A percentile compares a stretch with the other conserved stretches of the same genome.
Conservation (phyloP, 2,888 invertebrate genomes). For the Hemithea aestivaria region DNA sequence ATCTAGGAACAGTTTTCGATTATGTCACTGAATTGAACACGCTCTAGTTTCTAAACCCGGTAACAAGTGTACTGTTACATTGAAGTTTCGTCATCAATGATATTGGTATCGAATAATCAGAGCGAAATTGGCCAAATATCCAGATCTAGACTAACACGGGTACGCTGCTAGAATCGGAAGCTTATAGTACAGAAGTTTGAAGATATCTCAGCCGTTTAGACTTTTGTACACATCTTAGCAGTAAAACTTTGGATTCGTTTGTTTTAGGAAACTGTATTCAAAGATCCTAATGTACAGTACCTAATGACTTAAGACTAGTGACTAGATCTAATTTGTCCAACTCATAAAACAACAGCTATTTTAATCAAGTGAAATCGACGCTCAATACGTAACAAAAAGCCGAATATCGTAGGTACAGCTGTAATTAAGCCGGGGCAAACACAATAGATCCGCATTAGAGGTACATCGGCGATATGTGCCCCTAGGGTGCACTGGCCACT, state of each 20-base stretch:
- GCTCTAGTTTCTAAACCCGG: slow-evolving; percentile 6
- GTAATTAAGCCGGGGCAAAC: slow-evolving; percentile 46
- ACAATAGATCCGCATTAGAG: slow-evolving; percentile 64
- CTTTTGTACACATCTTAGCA: too few species aligned
- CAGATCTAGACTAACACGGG: too few species aligned
- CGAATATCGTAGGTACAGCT: slow-evolving; percentile 24
- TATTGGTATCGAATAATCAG: slow-evolving; percentile 1
- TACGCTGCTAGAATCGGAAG: too few species aligned
- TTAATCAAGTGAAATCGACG: slow-evolving; percentile 17
- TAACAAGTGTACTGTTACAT: slow-evolving; percentile 5
- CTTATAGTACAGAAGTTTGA: too few species aligned
- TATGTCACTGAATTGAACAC: slow-evolving; percentile 12
- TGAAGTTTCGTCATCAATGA: slow-evolving; percentile 1
- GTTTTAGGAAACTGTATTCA: too few species aligned
- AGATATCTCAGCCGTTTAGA: too few species aligned
- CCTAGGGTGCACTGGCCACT: slow-evolving; percentile 48
- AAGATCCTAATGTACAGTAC: too few species aligned
- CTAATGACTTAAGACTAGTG: too few species aligned
- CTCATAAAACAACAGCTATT: background rate
- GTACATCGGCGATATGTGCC: slow-evolving; percentile 47
- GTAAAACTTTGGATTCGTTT: too few species aligned
- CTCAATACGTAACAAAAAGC: slow-evolving; percentile 7
- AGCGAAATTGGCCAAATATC: too few species aligned
- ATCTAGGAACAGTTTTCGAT: slow-evolving; percentile 28
- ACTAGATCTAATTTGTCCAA: background rate